These are phyloP conservation scores for Pantherophis vulpinus DNA, from an alignment of 2,797 vertebrate genomes.

Conservation along the genomic window DNA sequence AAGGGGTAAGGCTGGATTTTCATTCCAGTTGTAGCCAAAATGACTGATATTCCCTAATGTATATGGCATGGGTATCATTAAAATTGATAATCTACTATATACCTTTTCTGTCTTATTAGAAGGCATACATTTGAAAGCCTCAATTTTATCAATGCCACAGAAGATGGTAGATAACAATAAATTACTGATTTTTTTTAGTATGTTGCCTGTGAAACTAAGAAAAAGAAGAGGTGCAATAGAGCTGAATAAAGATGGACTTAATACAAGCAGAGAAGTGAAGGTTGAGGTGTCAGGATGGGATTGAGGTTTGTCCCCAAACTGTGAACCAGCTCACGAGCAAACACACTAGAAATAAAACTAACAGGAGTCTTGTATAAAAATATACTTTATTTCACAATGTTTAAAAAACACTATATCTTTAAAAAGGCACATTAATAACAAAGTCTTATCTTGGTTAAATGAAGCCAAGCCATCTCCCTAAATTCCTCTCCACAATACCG, in stretches of 20 bases:
- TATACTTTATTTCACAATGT: too few relatives aligned
- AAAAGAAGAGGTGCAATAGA: neutral
- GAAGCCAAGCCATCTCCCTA: too few relatives aligned
- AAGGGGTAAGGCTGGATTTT: neutral
- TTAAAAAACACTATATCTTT: too few relatives aligned
- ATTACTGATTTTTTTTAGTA: neutral
- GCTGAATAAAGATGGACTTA: neutral
- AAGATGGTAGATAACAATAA: neutral
- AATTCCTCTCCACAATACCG: too few relatives aligned
- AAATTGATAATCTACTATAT: neutral
- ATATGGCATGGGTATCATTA: neutral
- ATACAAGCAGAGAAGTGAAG: neutral
- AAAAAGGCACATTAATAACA: too few relatives aligned
- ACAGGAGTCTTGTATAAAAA: too few relatives aligned
- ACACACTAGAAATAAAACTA: too few relatives aligned
- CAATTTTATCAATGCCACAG: neutral
- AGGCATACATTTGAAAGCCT: neutral
- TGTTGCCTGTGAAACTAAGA: neutral
- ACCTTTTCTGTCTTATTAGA: neutral
- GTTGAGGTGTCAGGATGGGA: neutral
- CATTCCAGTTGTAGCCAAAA: neutral
- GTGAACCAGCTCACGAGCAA: too few relatives aligned
- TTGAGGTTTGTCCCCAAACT: too few relatives aligned
- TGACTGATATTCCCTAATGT: neutral
- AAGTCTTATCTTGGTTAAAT: too few relatives aligned